Evolutionary conservation across 2,797 vertebrate species (phyloP), one percentile per base, ranked within the genome.

Genomic region (Sphaeramia orbicularis): DNA sequence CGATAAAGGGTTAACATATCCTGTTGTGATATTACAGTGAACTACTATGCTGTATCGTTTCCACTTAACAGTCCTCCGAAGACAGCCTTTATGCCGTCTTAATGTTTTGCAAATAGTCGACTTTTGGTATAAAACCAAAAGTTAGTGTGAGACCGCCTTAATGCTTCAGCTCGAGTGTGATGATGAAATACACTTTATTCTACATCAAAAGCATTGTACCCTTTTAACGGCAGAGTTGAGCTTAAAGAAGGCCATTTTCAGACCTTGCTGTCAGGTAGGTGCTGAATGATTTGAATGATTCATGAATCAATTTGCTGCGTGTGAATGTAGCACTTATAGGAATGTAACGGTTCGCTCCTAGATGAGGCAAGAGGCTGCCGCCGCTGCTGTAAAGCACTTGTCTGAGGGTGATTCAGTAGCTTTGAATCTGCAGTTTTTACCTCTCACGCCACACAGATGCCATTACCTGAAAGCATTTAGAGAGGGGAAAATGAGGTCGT

Each of bases 211-310:
- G 58, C 56, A 42, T 56, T 44, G 47, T 65, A 62, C 14, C 58
- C 50, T 65, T 76, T 78, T 75, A 75, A 65, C 55, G 2, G 56
- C 54, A 16, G 40, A 71, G 72, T 71, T 60, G 74, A 72, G 71
- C 70, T 81, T 65, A 71, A 83, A 83, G 62, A 65, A 78, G 58
- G 52, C 68, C 68, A 66, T 84, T 84, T 81, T 80, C 73, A 83
- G 60, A 80, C 63, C 64, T 64, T 19, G 44, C 79, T 71, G 65
- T 82, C 76, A 53, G 74, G 76, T 36, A 75, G 81, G 80, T 80
- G 76, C 71, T 55, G 71, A 73, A 76, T 74, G 56, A 83, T 83
- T 68, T 89, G 73, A 90, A 91, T 88, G 74, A 91, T 91, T 91
- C 85, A 91, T 90, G 85, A 88, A 70, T 73, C 81, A 81, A 75